Conservation (phyloP, 2,797 vertebrate species). For the Chrosomus eos region DNA sequence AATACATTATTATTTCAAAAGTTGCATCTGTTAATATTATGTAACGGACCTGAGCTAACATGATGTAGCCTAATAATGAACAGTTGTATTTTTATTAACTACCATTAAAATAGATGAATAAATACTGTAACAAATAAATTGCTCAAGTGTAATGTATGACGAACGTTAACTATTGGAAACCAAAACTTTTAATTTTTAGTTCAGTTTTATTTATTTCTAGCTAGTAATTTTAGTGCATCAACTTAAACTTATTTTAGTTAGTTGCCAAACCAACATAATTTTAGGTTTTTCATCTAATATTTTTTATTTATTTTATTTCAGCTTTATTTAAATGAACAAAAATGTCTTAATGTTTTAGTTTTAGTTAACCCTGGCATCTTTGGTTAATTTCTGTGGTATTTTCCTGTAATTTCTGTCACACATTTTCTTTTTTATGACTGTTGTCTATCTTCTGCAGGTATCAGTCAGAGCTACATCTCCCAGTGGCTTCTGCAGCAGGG, state of each 20-base stretch:
- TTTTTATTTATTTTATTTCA: neutral
- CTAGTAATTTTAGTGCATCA: neutral
- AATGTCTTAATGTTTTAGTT: neutral
- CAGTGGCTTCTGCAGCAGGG: conserved; percentile 87
- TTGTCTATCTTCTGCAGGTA: conserved; percentile 68
- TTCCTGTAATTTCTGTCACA: neutral
- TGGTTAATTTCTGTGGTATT: neutral
- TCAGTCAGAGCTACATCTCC: conserved; percentile 87
- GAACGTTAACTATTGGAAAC: neutral
- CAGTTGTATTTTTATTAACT: neutral
- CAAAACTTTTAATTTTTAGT: too few relatives aligned
- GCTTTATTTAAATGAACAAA: neutral
- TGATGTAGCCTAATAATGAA: neutral
- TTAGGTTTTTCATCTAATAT: neutral
- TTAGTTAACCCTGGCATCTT: neutral
- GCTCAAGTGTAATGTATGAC: neutral
- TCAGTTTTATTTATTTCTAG: neutral
- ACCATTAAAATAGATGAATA: neutral
- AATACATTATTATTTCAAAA: neutral
- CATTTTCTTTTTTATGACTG: neutral
- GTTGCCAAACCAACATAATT: neutral
- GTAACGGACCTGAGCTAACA: neutral
- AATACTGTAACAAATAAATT: neutral
- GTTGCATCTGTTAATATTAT: neutral
- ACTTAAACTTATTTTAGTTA: neutral